Conservation (phyloP, 2,113 vertebrate species). For the Theristicus caerulescens region DNA sequence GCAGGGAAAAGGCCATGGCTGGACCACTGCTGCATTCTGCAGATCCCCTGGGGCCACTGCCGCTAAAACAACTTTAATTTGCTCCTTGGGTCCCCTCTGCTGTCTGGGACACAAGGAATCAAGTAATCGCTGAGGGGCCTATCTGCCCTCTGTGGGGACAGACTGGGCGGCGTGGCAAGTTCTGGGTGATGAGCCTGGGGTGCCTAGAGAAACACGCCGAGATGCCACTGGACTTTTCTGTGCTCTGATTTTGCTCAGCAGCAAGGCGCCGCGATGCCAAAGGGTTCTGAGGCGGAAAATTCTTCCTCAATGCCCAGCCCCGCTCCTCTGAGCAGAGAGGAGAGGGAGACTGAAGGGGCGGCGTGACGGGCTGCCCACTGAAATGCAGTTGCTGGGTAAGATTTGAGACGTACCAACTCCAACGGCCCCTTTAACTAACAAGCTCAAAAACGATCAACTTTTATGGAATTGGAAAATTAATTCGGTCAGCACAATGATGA, state of each 20-base stretch:
- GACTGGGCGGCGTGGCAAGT: background rate
- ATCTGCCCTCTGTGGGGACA: background rate
- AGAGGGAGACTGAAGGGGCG: background rate
- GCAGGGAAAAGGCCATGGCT: background rate
- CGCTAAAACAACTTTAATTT: slow-evolving; percentile 1
- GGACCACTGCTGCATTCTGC: background rate
- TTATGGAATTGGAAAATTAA: background rate
- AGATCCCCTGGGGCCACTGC: background rate
- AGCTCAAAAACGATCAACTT: background rate
- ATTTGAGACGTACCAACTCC: background rate
- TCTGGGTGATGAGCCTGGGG: background rate
- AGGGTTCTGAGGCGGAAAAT: background rate
- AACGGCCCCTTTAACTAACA: background rate
- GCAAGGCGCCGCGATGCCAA: background rate
- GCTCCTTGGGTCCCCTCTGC: background rate
- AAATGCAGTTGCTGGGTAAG: background rate
- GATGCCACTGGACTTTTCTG: background rate
- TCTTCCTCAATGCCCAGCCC: background rate
- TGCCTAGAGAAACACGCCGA: background rate
- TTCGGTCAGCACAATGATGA: background rate
- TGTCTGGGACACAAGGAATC: background rate
- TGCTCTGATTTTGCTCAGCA: background rate
- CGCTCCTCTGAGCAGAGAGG: background rate
- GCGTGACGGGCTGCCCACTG: background rate
- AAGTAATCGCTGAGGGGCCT: background rate